Percentiles rank a stretch among this genome's conserved stretches.
phyloP scores from a whole-genome alignment of 2,113 vertebrate genomes.

The Hemibagrus wyckioides region DNA sequence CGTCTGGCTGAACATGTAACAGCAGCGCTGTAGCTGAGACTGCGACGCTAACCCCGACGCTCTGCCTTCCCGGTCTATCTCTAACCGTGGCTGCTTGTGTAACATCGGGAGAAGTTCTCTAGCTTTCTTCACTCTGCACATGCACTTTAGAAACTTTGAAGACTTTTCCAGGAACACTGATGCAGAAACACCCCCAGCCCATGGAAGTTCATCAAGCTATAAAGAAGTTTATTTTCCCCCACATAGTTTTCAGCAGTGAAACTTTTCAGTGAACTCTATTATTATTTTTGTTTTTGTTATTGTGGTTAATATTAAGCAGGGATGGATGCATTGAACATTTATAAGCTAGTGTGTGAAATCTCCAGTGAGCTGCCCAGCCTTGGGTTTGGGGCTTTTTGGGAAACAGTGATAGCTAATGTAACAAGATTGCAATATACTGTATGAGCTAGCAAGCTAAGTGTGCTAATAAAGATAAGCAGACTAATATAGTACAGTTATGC shows the following conservation, averaged over 20 bases:
- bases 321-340: neutral
- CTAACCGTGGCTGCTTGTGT: conserved; percentile 1
- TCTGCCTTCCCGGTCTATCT: neutral
- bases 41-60: neutral
- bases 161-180: neutral
- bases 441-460: neutral
- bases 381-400: neutral
- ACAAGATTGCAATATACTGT: neutral
- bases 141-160: conserved; percentile 16
- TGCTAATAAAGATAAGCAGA: neutral
- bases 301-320: neutral
- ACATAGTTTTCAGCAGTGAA: neutral
- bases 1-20: neutral
- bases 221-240: neutral
- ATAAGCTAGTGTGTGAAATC: neutral
- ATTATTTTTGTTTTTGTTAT: neutral
- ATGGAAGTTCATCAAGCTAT: neutral
- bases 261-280: neutral
- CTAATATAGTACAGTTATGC: neutral
- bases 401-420: neutral
- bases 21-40: neutral
- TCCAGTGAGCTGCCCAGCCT: neutral
- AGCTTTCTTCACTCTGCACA: neutral
- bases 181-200: neutral
- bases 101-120: neutral